These are phyloP conservation scores for Steinernema scapterisci DNA, from an alignment of 2,888 invertebrate species.

Conservation along the genomic window DNA sequence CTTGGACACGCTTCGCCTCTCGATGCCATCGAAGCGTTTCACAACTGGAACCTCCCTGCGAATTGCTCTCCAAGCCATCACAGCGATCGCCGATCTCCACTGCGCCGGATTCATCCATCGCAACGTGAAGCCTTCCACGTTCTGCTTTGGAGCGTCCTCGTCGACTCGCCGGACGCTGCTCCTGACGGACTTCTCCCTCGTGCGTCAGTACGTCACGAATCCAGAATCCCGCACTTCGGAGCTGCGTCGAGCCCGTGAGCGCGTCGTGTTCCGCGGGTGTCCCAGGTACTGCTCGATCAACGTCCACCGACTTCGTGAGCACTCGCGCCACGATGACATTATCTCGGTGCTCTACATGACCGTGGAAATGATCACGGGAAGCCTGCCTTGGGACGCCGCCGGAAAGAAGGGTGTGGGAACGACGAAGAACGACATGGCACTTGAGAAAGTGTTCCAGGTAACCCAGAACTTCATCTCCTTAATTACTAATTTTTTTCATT, in stretches of 20 bases:
- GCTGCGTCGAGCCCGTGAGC: slow-evolving; percentile 11
- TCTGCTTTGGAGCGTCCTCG: background rate
- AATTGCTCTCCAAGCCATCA: background rate
- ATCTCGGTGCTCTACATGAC: slow-evolving; percentile 10
- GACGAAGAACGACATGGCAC: background rate
- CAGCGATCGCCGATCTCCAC: background rate
- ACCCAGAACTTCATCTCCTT: background rate
- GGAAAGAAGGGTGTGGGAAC: background rate
- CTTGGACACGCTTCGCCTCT: background rate
- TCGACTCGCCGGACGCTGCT: background rate
- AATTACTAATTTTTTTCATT: background rate
- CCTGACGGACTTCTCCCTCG: background rate
- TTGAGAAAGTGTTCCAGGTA: background rate
- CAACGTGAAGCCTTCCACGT: slow-evolving; percentile 15
- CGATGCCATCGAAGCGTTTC: slow-evolving; percentile 27
- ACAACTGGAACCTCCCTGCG: slow-evolving; percentile 23
- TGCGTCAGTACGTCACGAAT: background rate
- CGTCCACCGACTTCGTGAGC: slow-evolving; percentile 5
- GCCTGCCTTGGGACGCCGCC: background rate
- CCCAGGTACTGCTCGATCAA: slow-evolving; percentile 14
- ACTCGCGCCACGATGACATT: background rate
- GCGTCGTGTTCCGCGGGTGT: slow-evolving; percentile 5
- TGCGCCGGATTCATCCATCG: slow-evolving; percentile 7
- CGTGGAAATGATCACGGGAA: slow-evolving; percentile 13
- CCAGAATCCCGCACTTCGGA: background rate